Percentiles rank a stretch among this genome's conserved stretches.
Evolutionary conservation across 2,888 invertebrate species (phyloP).

Genomic region (Acheta domesticus): DNA sequence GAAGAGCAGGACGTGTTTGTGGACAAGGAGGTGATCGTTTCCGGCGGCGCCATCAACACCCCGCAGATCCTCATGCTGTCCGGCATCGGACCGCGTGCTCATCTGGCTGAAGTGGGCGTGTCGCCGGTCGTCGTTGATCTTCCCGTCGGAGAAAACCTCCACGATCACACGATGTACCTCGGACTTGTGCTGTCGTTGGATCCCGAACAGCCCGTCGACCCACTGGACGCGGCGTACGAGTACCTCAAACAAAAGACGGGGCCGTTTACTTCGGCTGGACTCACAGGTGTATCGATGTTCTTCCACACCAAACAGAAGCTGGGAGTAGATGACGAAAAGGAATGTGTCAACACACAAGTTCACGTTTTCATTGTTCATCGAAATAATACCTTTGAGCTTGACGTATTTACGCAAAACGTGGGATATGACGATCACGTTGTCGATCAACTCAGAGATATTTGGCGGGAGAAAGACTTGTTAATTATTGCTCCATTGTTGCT

Average conservation of each 20-base stretch:
- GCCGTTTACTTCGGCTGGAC: background rate
- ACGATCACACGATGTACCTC: slow-evolving; percentile 44
- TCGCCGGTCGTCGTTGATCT: slow-evolving; percentile 43
- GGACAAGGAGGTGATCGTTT: slow-evolving; percentile 33
- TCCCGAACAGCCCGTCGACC: background rate
- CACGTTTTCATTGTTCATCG: background rate
- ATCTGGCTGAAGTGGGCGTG: slow-evolving; percentile 39
- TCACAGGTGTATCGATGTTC: background rate
- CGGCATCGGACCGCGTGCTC: slow-evolving; percentile 35
- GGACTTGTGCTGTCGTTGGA: slow-evolving; percentile 37
- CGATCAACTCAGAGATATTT: slow-evolving; percentile 26
- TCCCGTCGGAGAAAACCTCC: slow-evolving; percentile 45
- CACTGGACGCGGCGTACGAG: slow-evolving; percentile 1
- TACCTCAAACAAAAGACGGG: slow-evolving; percentile 12
- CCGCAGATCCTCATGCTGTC: slow-evolving; percentile 36
- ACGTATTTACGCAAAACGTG: slow-evolving; percentile 40
- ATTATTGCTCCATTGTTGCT: slow-evolving; percentile 38
- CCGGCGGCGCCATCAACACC: slow-evolving; percentile 32
- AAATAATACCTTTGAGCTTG: slow-evolving; percentile 27
- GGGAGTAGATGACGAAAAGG: slow-evolving; percentile 23
- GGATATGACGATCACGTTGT: slow-evolving; percentile 36
- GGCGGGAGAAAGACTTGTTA: slow-evolving; percentile 28
- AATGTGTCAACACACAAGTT: slow-evolving; percentile 28
- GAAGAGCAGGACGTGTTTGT: slow-evolving; percentile 21
- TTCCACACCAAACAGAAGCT: background rate